Conservation (phyloP, 2,797 vertebrate species). For the Phoeniculus purpureus region DNA sequence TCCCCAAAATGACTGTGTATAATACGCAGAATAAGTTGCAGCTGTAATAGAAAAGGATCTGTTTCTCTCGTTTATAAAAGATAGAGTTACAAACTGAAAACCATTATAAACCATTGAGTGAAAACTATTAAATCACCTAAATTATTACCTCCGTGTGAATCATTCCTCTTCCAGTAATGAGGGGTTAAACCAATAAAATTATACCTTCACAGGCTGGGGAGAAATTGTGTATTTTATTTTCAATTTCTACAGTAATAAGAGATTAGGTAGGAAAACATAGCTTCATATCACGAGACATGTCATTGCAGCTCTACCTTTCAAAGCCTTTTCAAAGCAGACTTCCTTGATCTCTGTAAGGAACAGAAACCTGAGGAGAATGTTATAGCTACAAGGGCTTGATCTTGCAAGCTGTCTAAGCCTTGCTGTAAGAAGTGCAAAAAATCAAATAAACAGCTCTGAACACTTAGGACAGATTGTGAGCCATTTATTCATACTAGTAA, state of each 20-base stretch:
- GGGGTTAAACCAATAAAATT: neutral
- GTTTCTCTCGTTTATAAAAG: constrained; percentile 1
- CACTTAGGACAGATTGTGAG: neutral
- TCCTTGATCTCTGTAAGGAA: neutral
- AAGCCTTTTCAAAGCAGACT: neutral
- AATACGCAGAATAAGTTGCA: constrained; percentile 41
- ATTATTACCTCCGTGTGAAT: neutral
- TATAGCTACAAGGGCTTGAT: neutral
- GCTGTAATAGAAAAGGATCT: constrained; percentile 18
- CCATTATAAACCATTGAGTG: neutral
- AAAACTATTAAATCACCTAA: neutral
- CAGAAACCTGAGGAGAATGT: neutral
- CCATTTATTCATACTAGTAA: neutral
- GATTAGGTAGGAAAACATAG: neutral
- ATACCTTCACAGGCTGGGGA: neutral
- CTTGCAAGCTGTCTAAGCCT: neutral
- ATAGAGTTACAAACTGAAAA: neutral
- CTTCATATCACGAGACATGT: neutral
- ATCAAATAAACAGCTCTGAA: neutral
- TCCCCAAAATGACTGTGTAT: constrained; percentile 46
- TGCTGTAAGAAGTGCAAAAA: neutral
- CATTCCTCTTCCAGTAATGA: constrained; percentile 1
- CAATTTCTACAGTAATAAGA: constrained; percentile 1
- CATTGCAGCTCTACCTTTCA: neutral
- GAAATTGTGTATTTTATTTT: constrained; percentile 8